Evolutionary conservation across 2,888 invertebrate species (phyloP), one percentile per base, ranked within the genome.

Genomic region (Desoria tigrina): DNA sequence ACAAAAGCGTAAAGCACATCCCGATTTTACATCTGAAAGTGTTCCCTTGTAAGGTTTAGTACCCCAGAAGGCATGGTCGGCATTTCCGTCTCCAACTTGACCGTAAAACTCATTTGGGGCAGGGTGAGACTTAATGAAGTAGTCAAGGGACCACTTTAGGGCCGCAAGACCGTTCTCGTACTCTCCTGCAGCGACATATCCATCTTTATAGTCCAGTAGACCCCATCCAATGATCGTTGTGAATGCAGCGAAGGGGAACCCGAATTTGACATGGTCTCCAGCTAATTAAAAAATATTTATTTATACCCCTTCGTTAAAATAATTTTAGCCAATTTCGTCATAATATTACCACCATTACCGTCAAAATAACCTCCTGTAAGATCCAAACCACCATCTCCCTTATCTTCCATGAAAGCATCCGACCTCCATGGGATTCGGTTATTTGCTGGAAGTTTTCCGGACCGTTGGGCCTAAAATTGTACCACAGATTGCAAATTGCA

Each of bases 61-160:
- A 1, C 85, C 85, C 86, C 86, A 87, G 77, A 81, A 85, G 1
- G 79, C 78, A 74, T 86, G 86, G 76, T 86, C 86, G 16, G 81
- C 76, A 21, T 79, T 77, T 61, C 86, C 86, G 75, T 84, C 83
- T 1, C 84, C 84, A 21, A 85, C 84, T 80, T 85, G 84, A 0
- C 83, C 84, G 74, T 85, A 85, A 53, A 84, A 79, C 61, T 82
- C 84, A 67, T 80, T 79, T 11, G 82, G 81, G 53, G 69, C 26
- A 1, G 72, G 60, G 54, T 75, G 73, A 6, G 66, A 81, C 81
- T 78, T 86, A 66, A 86, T 81, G 73, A 86, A 83, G 77, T 85
- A 86, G 77, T 86, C 85, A 1, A 84, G 82, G 0, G 84, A 83
- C 86, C 86, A 86, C 78, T 83, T 83, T 18, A 86, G 78, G 0